These are phyloP conservation scores for Lacerta viridis DNA, from an alignment of 2,797 vertebrate species.

Conservation along the genomic window DNA sequence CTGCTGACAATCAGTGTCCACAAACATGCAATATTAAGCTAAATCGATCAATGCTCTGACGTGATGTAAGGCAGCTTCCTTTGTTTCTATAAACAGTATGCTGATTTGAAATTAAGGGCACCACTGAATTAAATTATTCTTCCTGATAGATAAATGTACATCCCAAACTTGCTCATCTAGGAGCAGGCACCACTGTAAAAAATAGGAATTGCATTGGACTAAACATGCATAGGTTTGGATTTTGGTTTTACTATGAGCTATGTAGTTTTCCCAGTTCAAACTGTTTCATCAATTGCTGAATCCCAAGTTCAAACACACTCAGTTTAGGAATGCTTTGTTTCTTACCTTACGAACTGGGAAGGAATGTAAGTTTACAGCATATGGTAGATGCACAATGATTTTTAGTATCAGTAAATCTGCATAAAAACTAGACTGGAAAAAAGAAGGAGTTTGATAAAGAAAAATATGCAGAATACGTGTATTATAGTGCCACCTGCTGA, in stretches of 20 bases:
- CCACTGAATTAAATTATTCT: background rate
- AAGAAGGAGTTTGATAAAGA: background rate
- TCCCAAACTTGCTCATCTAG: background rate
- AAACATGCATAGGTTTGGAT: background rate
- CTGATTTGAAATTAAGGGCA: background rate
- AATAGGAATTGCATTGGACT: background rate
- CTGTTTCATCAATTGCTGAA: background rate
- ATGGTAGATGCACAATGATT: background rate
- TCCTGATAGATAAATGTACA: background rate
- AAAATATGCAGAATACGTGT: background rate
- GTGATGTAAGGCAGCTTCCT: background rate
- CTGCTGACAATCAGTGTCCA: background rate
- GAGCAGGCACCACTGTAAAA: background rate
- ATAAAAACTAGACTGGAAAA: too few species aligned
- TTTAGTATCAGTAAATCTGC: background rate
- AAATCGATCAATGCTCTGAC: background rate
- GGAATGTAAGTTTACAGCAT: background rate
- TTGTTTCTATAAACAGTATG: background rate
- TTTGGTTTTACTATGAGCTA: background rate
- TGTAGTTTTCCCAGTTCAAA: background rate
- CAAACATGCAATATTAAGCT: too few species aligned
- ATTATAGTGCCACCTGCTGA: constrained; percentile 32
- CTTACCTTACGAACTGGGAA: background rate
- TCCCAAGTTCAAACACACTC: background rate
- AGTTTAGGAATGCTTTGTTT: background rate